Percentiles rank a stretch among this genome's conserved stretches.
These are phyloP conservation scores for Leptestheria dahalacensis DNA, from an alignment of 1,140 invertebrate genomes.

Conservation along the genomic window DNA sequence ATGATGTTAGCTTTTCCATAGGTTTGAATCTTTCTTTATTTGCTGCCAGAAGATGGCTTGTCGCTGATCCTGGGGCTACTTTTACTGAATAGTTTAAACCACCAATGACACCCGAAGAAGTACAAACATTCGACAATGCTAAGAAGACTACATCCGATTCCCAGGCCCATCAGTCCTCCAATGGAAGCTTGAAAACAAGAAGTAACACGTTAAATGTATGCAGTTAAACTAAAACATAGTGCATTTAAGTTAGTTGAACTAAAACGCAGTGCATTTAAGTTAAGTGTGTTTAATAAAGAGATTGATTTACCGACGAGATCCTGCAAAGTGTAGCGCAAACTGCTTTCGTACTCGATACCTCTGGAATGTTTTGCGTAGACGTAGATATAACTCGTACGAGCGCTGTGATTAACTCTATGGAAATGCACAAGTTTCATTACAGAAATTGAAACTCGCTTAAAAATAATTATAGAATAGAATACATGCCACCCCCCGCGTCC, in stretches of 20 bases:
- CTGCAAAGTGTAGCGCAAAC: neutral
- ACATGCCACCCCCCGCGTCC: neutral
- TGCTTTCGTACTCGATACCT: neutral
- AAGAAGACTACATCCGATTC: constrained; percentile 10
- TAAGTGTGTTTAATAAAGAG: no score
- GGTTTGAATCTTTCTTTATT: no score
- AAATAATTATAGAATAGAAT: no score
- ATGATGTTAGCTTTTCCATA: no score
- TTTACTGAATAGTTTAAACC: neutral
- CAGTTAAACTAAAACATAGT: neutral
- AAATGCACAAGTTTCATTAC: no score
- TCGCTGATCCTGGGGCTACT: no score
- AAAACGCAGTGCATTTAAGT: no score
- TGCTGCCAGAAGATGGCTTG: no score
- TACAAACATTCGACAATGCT: constrained; percentile 14
- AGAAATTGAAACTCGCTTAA: no score
- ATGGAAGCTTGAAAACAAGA: constrained; percentile 16
- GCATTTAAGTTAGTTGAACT: no score
- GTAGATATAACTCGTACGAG: neutral
- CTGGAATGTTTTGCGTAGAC: neutral
- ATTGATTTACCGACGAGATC: neutral
- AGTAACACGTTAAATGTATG: neutral
- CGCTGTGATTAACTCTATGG: neutral
- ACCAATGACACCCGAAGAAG: constrained; percentile 5
- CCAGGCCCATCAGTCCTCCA: constrained; percentile 16